A percentile compares a stretch with the other conserved stretches of the same genome.
Conservation (phyloP, 2,888 invertebrate genomes). For the Sarcophaga variegata region DNA sequence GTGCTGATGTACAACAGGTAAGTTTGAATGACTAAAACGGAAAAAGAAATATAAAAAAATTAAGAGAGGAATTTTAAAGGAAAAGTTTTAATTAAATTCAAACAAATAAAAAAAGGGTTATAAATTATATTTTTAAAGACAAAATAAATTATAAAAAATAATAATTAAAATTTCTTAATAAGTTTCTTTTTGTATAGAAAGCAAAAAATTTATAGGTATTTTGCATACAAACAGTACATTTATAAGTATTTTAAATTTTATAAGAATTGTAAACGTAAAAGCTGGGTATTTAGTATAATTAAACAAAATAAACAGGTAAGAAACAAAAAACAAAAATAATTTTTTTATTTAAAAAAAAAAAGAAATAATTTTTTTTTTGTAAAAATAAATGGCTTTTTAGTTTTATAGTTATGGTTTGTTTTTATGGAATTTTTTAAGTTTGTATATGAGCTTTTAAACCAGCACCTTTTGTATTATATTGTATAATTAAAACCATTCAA, state of each 20-base stretch:
- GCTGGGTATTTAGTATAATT: no score
- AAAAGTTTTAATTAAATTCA: not conserved
- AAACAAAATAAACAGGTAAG: slow-evolving; percentile 24
- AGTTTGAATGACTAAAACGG: slow-evolving; percentile 74
- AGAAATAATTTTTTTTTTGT: slow-evolving; percentile 16
- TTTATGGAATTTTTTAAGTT: slow-evolving; percentile 17
- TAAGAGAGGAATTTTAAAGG: slow-evolving; percentile 48
- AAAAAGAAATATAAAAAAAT: slow-evolving; percentile 37
- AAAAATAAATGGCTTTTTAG: slow-evolving; percentile 36
- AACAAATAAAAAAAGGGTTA: slow-evolving; percentile 1
- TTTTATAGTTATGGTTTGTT: slow-evolving; percentile 18
- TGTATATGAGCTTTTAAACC: slow-evolving; percentile 51
- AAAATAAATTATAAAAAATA: slow-evolving; percentile 36
- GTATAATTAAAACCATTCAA: not conserved
- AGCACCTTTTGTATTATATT: slow-evolving; percentile 55
- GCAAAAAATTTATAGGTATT: no score
- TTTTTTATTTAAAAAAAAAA: slow-evolving; percentile 5
- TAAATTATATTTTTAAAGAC: no score
- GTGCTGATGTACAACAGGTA: slow-evolving; percentile 99
- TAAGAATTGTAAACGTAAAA: no score
- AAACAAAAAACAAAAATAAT: slow-evolving; percentile 45
- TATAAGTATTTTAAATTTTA: no score
- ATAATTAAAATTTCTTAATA: slow-evolving; percentile 41
- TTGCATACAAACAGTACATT: no score
- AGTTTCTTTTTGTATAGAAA: slow-evolving; percentile 14